Evolutionary conservation across 2,888 invertebrate genomes (phyloP).

Genomic region (Hirtodrosophila trivittata): DNA sequence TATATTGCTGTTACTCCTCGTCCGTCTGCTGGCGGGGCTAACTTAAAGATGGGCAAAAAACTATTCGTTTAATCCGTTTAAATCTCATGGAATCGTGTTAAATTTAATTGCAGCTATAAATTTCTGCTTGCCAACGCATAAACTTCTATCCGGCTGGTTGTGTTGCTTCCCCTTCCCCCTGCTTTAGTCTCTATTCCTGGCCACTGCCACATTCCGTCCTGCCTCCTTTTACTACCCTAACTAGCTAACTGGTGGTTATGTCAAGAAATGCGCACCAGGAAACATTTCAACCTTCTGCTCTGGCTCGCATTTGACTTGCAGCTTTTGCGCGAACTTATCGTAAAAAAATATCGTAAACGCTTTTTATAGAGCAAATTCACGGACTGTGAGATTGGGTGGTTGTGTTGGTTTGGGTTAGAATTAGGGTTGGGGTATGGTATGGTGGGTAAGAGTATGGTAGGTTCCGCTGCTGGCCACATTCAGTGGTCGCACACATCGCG

Average conservation of each 20-base stretch:
- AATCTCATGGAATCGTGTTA: constrained; percentile 75
- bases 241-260: constrained; percentile 39
- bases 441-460: constrained; percentile 5
- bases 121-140: constrained; percentile 62
- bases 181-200: no score
- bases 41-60: constrained; percentile 59
- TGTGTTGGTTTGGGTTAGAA: constrained; percentile 2
- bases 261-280: constrained; percentile 59
- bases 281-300: constrained; percentile 62
- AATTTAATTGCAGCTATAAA: constrained; percentile 78
- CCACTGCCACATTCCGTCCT: not conserved
- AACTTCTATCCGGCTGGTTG: constrained; percentile 66
- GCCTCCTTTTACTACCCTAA: not conserved
- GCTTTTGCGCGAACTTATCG: constrained; percentile 57
- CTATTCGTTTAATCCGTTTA: constrained; percentile 76
- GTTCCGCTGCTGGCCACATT: constrained; percentile 28
- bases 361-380: constrained; percentile 59
- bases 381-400: constrained; percentile 28
- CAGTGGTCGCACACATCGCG: constrained; percentile 58
- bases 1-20: not conserved
- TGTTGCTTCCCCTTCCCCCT: constrained; percentile 6
- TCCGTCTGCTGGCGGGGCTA: constrained; percentile 3
- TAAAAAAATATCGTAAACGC: constrained; percentile 65
- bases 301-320: constrained; percentile 71
- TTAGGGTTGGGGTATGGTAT: constrained; percentile 14